Base-by-base conservation (phyloP, 2,113 vertebrate species). In the Serilophus lunatus region DNA sequence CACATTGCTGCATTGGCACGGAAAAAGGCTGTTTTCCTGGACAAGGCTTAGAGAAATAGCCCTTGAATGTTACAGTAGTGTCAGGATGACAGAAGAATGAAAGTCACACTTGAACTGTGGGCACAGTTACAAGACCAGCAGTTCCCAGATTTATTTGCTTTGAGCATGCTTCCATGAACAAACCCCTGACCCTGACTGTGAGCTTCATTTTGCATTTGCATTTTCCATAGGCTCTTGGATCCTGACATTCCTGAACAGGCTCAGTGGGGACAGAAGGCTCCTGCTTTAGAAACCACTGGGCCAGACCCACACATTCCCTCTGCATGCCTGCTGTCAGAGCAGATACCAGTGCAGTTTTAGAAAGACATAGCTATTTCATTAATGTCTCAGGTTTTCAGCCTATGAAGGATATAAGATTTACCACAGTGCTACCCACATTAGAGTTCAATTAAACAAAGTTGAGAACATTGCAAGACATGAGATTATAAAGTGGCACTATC, bases 121-220 rank as follows among this genome's bases (percentile, higher is more conserved):
- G 45, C 78, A 45, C 51, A 53, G 42, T 82, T 49, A 47, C 3
- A 54, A 71, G 74, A 54, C 36, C 49, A 69, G 68, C 80, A 80
- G 56, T 61, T 77, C 80, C 54, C 86, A 63, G 47, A 66, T 86
- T 81, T 81, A n/a, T 89, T 83, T 85, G 42, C 51, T 80, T 47
- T 28, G 49, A 71, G 47, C 40, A 33, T 0, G 0, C 44, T 82
- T 82, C n/a, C 61, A 29, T 0, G 0, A n/a, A 80, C 23, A 75
- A 18, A 49, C 13, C n/a, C 23, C 28, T 86, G n/a, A 72, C 66
- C 31, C 18, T 44, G 45, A 44, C 56, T 78, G 24, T n/a, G 68
- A 22, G 49, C 19, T 25, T 65, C 36, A 57, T n/a, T 33, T 61
- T 65, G 45, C 17, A 12, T 68, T 60, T 87, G 44, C 13, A 9